Evolutionary conservation across 2,797 vertebrate genomes (phyloP), one percentile per base, ranked within the genome.

Genomic region (Kryptopterus vitreolus): DNA sequence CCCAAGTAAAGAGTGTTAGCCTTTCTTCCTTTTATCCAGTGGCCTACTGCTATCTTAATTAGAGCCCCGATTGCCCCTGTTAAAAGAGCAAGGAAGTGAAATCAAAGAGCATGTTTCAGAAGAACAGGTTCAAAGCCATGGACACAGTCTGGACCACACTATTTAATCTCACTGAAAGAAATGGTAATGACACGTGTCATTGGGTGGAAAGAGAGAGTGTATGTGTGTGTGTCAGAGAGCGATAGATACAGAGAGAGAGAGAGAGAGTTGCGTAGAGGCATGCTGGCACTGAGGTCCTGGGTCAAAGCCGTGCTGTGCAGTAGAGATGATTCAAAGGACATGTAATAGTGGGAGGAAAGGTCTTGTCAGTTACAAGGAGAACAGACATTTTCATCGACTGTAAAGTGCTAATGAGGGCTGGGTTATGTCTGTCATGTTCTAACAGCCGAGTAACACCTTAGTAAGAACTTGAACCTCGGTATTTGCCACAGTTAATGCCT

Each of bases 81-180:
- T 86, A 88, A 88, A n/a, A 91, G 88, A 85, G 89, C 18, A 87
- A 91, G 70, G 88, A 86, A 89, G 80, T 84, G 82, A 90, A 93
- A 94, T 94, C 92, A 95, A 94, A 94, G 93, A 90, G 89, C 89
- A 92, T 92, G 91, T 91, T 93, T 92, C 89, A 93, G 89, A 85
- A 91, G 90, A 89, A 85, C 88, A 87, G 91, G 90, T 92, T 95
- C 92, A 94, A 94, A 94, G 93, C 89, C 87, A 84, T 82, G 88
- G 91, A 90, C 92, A 88, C 87, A 87, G 86, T 90, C 92, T 85
- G 90, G 91, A 91, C 91, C 85, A 85, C 82, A 82, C 89, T 81
- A 87, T 92, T 92, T 94, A 91, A 92, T 93, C 90, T 93, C 88
- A 89, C 71, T 88, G 86, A 89, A 91, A 93, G 92, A 93, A 93